Evolutionary conservation across 30 jellyfish, hydroid and myxozoan genomes (phyloP), one percentile per base, ranked within the genome.

Genomic region (Chironex yamaguchii): DNA sequence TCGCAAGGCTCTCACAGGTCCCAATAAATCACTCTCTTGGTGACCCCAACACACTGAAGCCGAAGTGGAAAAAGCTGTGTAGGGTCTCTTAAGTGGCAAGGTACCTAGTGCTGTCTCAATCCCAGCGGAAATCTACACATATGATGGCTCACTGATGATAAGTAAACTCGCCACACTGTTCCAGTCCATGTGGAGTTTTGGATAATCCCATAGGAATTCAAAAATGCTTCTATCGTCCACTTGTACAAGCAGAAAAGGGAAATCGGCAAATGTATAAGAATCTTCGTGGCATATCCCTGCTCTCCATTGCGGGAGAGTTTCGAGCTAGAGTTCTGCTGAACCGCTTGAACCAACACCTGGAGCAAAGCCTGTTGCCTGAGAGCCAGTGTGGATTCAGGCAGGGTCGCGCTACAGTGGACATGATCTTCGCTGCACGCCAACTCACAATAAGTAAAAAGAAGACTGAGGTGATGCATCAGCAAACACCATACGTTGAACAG

Each of bases 231-330:
- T 9, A 48, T n/a, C 12, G 12, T n/a, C 14, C n/a, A 12, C 12
- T n/a, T 12, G 62, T 48, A 12, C n/a, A 48, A 12, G n/a, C 12
- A 48, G n/a, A n/a, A 48, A 48, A 48, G 62, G 62, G 62, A 12
- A n/a, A 48, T n/a, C 12, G n/a, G 62, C 14, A 12, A 12, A 48
- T 48, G 14, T 48, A n/a, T n/a, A n/a, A n/a, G 62, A 48, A 12
- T 48, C n/a, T 9, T 48, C 62, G 62, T n/a, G 62, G 62, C 62
- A 48, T 48, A 12, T 48, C 62, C n/a, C 62, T 48, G 62, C 62
- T 48, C 62, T 12, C 62, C 62, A 48, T 48, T 48, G 62, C 14
- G 62, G 62, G 62, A 48, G n/a, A 48, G 62, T 9, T 48, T n/a
- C n/a, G 12, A n/a, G 62, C 62, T n/a, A 48, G 62, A 48, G 62